Evolutionary conservation across 2,797 vertebrate species (phyloP).

Genomic region (Trachops cirrhosus): DNA sequence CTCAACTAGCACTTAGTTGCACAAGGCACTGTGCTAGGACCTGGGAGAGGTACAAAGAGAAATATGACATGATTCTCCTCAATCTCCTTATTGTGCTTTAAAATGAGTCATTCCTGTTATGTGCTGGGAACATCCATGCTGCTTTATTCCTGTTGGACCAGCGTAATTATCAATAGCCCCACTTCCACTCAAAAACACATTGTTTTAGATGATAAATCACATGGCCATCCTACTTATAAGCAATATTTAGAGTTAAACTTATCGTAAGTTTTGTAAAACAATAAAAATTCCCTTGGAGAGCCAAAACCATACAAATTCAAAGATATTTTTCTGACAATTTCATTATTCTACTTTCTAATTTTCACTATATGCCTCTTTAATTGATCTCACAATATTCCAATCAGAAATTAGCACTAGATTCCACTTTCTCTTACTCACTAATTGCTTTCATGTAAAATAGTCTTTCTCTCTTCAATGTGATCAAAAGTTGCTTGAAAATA

Average conservation of each 20-base stretch:
- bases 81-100: neutral
- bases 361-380: neutral
- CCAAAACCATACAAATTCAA: neutral
- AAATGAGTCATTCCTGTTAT: neutral
- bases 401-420: neutral
- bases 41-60: neutral
- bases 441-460: neutral
- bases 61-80: neutral
- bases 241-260: neutral
- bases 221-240: neutral
- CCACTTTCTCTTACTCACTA: neutral
- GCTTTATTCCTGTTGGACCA: neutral
- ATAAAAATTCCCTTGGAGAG: neutral
- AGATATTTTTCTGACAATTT: neutral
- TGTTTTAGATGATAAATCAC: neutral
- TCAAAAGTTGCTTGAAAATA: slow-evolving; percentile 2
- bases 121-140: neutral
- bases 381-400: neutral
- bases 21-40: neutral
- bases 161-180: neutral
- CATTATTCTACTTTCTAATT: neutral
- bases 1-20: neutral
- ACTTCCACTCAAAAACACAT: neutral
- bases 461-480: neutral
- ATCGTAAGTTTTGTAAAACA: neutral